Percentiles rank a stretch among this genome's conserved stretches.
Conservation (phyloP, 1,140 invertebrate species). For the Drosophila parvula region DNA sequence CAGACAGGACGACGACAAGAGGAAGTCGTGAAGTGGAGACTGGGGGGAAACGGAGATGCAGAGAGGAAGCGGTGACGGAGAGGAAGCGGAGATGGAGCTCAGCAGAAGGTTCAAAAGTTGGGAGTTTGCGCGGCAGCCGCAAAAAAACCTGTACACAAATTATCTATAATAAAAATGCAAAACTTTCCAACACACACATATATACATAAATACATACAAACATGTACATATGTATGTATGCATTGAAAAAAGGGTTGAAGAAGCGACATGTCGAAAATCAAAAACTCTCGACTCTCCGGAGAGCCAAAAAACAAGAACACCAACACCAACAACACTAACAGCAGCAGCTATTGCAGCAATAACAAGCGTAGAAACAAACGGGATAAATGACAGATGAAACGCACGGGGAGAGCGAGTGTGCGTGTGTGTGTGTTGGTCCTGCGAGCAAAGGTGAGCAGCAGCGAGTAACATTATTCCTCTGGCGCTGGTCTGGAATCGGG, state of each 20-base stretch:
- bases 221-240: conserved; percentile 9
- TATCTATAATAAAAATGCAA: conserved; percentile 83
- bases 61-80: conserved; percentile 11
- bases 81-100: conserved; percentile 25
- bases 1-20: conserved; percentile 44
- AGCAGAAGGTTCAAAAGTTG: conserved; percentile 62
- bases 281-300: conserved; percentile 77
- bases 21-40: conserved; percentile 9
- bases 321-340: not conserved
- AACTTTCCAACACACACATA: conserved; percentile 61
- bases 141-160: conserved; percentile 82
- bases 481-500: conserved; percentile 37
- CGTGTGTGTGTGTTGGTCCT: conserved; percentile 29
- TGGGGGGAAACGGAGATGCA: not conserved
- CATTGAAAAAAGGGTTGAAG: conserved; percentile 73
- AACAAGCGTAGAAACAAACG: conserved; percentile 47
- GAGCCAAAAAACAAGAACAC: conserved; percentile 45
- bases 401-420: conserved; percentile 47
- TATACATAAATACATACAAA: conserved; percentile 10
- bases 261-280: conserved; percentile 79
- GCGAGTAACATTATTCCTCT: conserved; percentile 40
- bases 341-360: conserved; percentile 31
- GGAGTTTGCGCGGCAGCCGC: conserved; percentile 77
- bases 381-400: conserved; percentile 72
- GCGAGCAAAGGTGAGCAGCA: conserved; percentile 47